Conservation (phyloP, 35 echinoderm and acorn worm genomes). For the Ophioderma brevispina region DNA sequence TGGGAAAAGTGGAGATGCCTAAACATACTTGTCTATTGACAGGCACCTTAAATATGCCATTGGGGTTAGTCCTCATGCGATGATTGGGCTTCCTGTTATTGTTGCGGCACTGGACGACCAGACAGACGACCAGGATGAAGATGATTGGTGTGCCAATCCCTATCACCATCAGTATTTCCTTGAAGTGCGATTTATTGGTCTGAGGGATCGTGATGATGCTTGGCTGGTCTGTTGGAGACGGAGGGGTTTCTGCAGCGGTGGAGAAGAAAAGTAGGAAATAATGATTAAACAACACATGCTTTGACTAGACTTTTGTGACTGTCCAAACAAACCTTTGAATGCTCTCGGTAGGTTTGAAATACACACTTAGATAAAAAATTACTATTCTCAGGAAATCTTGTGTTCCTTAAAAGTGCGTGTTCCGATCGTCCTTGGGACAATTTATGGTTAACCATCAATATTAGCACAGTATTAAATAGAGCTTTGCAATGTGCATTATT, state of each 20-base stretch:
- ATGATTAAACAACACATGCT: too few relatives aligned
- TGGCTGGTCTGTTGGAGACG: background rate
- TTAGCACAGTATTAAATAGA: too few relatives aligned
- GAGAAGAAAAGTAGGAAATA: background rate
- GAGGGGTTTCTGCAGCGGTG: background rate
- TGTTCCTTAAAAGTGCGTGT: too few relatives aligned
- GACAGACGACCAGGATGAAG: constrained; percentile 4
- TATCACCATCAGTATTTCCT: background rate
- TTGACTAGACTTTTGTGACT: too few relatives aligned
- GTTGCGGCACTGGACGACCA: constrained; percentile 43
- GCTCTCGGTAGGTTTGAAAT: too few relatives aligned
- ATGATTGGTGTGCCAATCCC: constrained; percentile 1
- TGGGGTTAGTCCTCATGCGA: background rate
- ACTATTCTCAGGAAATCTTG: too few relatives aligned
- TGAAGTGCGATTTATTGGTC: background rate
- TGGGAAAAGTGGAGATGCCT: constrained; percentile 13
- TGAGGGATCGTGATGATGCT: background rate
- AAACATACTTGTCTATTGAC: constrained; percentile 49
- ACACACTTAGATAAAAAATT: too few relatives aligned
- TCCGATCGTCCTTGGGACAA: too few relatives aligned
- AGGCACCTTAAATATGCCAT: constrained; percentile 44
- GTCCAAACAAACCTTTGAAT: too few relatives aligned
- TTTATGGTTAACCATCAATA: too few relatives aligned
- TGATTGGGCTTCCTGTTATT: constrained; percentile 26
- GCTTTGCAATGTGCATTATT: too few relatives aligned